Evolutionary conservation across 2,888 invertebrate species (phyloP).

Genomic region (Lepidocyrtoides sp.): DNA sequence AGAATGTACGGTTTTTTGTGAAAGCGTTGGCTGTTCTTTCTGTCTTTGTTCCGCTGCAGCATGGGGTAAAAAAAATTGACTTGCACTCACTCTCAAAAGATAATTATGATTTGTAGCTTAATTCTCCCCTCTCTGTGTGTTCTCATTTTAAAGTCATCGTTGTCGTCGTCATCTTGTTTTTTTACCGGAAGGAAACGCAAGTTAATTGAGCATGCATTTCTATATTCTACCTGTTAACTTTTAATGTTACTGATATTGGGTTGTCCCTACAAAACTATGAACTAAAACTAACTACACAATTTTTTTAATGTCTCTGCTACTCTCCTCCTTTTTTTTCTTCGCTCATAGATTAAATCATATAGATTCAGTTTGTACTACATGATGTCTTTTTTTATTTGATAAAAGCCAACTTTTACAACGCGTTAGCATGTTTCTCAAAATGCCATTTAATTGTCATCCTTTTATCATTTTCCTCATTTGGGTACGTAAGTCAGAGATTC

Average conservation of each 20-base stretch:
- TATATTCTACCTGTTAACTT: neutral
- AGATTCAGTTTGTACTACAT: too few species aligned
- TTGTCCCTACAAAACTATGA: conserved; percentile 3
- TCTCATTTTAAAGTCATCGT: conserved; percentile 25
- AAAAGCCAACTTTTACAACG: conserved; percentile 27
- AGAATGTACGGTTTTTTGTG: conserved; percentile 32
- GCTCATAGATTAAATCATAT: neutral
- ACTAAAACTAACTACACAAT: neutral
- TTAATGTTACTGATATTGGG: too few species aligned
- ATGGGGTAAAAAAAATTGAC: neutral
- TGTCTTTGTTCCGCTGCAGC: neutral
- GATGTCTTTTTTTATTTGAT: neutral
- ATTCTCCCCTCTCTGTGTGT: neutral
- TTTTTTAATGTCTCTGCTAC: conserved; percentile 17
- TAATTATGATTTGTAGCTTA: conserved; percentile 46
- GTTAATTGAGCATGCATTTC: conserved; percentile 51
- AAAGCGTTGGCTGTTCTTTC: neutral
- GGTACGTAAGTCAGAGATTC: neutral
- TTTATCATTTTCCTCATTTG: conserved; percentile 26
- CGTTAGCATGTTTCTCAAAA: neutral
- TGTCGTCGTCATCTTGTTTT: neutral
- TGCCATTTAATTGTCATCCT: neutral
- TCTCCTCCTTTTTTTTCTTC: neutral
- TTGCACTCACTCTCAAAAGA: too few species aligned
- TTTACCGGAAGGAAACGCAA: conserved; percentile 51